phyloP scores from a whole-genome alignment of 2,113 vertebrate genomes.

The Probosciger aterrimus region DNA sequence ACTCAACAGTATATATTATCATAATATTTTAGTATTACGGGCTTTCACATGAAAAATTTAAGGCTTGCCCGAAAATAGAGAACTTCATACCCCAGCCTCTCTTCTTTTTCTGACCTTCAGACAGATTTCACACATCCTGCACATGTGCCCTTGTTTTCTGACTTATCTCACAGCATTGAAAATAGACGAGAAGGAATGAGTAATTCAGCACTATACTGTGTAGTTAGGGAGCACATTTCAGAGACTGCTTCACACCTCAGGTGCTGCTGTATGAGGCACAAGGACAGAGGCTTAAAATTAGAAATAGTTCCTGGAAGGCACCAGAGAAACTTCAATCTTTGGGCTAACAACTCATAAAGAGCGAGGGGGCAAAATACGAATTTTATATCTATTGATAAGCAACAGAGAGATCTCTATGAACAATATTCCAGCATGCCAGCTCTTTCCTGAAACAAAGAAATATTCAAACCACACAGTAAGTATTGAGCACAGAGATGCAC shows the following conservation, averaged over 20 bases:
- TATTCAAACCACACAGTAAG: not conserved
- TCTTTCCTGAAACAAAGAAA: conserved; percentile 4
- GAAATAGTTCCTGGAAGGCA: not conserved
- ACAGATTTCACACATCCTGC: not conserved
- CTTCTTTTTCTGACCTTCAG: conserved; percentile 25
- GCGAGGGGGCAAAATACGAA: accelerated
- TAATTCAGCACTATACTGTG: not conserved
- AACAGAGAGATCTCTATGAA: not conserved
- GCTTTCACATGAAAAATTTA: not conserved
- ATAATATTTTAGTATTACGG: not conserved
- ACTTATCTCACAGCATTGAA: conserved; percentile 15
- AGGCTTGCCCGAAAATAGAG: conserved; percentile 1
- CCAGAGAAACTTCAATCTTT: not conserved
- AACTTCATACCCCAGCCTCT: not conserved
- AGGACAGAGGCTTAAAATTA: conserved; percentile 40
- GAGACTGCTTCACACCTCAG: not conserved
- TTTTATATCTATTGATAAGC: conserved; percentile 3
- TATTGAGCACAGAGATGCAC: not conserved
- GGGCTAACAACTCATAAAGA: not conserved
- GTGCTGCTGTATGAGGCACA: not conserved
- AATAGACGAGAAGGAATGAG: conserved; percentile 10
- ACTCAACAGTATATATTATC: not conserved
- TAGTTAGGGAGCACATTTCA: conserved; percentile 9
- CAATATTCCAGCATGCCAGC: not conserved
- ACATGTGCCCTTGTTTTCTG: conserved; percentile 13